Conservation (phyloP, 2,113 vertebrate species). For the Promerops cafer region DNA sequence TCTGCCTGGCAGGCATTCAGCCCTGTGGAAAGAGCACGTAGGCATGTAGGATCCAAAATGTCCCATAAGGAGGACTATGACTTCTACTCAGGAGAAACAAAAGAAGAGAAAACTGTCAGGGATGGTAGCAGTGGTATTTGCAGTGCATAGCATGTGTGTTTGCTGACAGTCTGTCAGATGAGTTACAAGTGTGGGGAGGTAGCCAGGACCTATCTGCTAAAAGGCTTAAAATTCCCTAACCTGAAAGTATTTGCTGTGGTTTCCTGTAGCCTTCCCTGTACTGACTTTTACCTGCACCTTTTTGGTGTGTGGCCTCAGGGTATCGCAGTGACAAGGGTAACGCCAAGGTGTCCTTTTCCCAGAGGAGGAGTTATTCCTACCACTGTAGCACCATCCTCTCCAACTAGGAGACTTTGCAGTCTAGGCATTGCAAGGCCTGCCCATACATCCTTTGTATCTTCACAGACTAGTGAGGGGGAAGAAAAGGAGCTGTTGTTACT, state of each 20-base stretch:
- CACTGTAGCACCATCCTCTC: background rate
- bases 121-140: background rate
- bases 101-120: background rate
- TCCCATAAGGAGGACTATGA: background rate
- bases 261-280: background rate
- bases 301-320: background rate
- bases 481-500: background rate
- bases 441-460: background rate
- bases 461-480: background rate
- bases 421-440: background rate
- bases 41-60: background rate
- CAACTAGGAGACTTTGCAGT: background rate
- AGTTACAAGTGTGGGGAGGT: background rate
- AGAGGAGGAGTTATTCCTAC: background rate
- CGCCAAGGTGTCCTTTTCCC: background rate
- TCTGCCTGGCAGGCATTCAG: background rate
- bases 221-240: background rate
- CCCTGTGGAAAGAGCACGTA: background rate
- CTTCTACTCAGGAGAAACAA: background rate
- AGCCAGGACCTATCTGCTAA: background rate
- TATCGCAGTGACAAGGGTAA: background rate
- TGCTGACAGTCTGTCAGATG: background rate
- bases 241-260: background rate
- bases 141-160: rapidly evolving
- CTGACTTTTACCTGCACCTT: background rate